Percentiles rank a stretch among this genome's conserved stretches.
phyloP scores from a whole-genome alignment of 1,140 invertebrate genomes.

The Drosophila quadrilineata region DNA sequence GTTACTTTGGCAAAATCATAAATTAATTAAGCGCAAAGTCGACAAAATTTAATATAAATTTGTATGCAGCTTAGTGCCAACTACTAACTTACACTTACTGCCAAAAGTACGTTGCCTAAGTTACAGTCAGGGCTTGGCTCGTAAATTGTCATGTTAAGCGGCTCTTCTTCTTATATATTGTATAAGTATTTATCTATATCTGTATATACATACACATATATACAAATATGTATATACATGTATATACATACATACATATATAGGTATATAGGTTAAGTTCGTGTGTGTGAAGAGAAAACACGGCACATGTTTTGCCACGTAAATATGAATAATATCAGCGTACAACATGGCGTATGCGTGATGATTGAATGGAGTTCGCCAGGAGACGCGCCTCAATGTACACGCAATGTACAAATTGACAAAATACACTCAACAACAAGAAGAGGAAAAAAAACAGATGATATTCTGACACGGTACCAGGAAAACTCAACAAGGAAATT shows the following conservation, averaged over 20 bases:
- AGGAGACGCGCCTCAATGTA: constrained; percentile 28
- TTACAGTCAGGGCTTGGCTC: constrained; percentile 12
- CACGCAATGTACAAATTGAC: constrained; percentile 42
- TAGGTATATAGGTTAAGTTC: too few relatives aligned
- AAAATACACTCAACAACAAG: constrained; percentile 16
- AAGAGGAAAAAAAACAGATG: neutral
- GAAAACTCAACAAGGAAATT: too few relatives aligned
- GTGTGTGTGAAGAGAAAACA: too few relatives aligned
- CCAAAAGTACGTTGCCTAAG: constrained; percentile 9
- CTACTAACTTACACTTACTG: constrained; percentile 33
- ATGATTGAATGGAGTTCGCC: constrained; percentile 51
- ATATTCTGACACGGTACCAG: too few relatives aligned
- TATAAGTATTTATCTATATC: constrained; percentile 2
- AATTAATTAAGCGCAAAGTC: constrained; percentile 14
- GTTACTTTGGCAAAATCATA: neutral
- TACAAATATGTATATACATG: too few relatives aligned
- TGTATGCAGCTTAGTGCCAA: constrained; percentile 47
- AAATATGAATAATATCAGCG: constrained; percentile 22
- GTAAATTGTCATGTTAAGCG: constrained; percentile 43
- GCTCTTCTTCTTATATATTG: neutral
- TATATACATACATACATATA: too few relatives aligned
- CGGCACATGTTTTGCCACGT: too few relatives aligned
- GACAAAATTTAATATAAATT: constrained; percentile 12
- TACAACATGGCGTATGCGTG: constrained; percentile 58
- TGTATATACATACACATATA: constrained; percentile 11